Evolutionary conservation across 2,797 vertebrate genomes (phyloP).

Genomic region (Tapirus indicus): DNA sequence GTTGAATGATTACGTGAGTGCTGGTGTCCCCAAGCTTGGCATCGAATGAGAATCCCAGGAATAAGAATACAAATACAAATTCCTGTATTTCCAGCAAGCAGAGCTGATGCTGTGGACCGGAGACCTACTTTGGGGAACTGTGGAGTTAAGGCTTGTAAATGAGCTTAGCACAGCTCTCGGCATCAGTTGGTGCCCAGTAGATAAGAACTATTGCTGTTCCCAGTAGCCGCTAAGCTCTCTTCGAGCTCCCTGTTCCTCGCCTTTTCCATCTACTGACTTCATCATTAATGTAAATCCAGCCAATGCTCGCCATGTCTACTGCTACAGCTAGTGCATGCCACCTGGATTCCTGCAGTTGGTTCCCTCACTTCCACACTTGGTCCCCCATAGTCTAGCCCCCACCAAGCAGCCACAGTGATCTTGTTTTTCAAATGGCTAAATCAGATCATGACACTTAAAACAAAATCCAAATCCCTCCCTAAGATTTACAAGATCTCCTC

Average conservation of each 20-base stretch:
- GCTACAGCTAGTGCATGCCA: fast-evolving
- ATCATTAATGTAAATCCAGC: neutral
- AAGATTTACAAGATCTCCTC: neutral
- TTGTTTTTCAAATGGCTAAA: neutral
- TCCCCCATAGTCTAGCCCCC: too few species aligned
- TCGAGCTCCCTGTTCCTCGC: neutral
- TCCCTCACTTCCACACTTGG: neutral
- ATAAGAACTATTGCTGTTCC: neutral
- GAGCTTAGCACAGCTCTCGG: neutral
- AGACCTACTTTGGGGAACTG: neutral
- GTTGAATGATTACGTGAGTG: neutral
- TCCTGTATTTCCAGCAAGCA: neutral
- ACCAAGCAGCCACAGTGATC: neutral
- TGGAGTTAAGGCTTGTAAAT: neutral
- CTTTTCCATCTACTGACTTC: neutral
- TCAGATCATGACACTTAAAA: neutral
- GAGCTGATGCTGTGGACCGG: too few species aligned
- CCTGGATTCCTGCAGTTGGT: fast-evolving
- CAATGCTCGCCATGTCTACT: fast-evolving
- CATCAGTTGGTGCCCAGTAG: neutral
- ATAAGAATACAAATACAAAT: neutral
- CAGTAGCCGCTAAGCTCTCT: too few species aligned
- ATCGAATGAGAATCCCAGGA: neutral
- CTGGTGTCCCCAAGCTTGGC: neutral
- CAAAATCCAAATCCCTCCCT: neutral